phyloP scores from a whole-genome alignment of 2,797 vertebrate species.

The Gymnothorax javanicus region DNA sequence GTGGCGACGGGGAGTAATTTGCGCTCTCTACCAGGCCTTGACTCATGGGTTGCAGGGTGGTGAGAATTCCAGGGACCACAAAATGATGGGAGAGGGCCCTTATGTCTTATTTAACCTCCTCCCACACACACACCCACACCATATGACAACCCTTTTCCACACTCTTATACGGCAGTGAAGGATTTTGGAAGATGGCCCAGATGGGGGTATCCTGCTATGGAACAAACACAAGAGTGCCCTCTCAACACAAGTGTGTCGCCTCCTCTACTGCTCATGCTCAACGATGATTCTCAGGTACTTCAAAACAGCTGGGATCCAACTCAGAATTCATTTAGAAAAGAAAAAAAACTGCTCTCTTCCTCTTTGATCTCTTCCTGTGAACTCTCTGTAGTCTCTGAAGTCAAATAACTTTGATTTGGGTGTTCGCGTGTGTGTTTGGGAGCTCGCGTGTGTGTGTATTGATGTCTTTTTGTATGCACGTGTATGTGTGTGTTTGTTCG shows the following conservation, averaged over 20 bases:
- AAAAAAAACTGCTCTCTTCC: conserved; percentile 2
- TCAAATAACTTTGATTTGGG: background rate
- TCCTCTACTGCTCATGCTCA: conserved; percentile 23
- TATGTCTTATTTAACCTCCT: background rate
- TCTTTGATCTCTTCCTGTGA: conserved; percentile 3
- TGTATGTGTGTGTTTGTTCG: conserved; percentile 4
- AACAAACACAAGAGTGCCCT: conserved; percentile 30
- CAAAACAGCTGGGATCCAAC: conserved; percentile 32
- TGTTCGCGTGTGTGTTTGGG: background rate
- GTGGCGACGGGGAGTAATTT: background rate
- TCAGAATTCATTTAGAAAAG: conserved; percentile 27
- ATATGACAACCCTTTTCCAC: background rate
- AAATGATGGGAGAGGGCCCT: too few species aligned
- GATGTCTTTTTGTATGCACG: background rate
- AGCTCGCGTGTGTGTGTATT: background rate
- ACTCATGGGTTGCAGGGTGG: too few species aligned
- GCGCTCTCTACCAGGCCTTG: background rate
- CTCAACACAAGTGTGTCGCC: conserved; percentile 25
- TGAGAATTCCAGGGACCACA: background rate
- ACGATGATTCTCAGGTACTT: conserved; percentile 31
- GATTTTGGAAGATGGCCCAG: background rate
- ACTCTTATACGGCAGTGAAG: background rate
- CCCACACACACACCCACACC: background rate
- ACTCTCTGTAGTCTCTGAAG: conserved; percentile 9
- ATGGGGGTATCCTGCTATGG: background rate